These are phyloP conservation scores for Periplaneta americana DNA, from an alignment of 1,140 invertebrate genomes.

Conservation along the genomic window DNA sequence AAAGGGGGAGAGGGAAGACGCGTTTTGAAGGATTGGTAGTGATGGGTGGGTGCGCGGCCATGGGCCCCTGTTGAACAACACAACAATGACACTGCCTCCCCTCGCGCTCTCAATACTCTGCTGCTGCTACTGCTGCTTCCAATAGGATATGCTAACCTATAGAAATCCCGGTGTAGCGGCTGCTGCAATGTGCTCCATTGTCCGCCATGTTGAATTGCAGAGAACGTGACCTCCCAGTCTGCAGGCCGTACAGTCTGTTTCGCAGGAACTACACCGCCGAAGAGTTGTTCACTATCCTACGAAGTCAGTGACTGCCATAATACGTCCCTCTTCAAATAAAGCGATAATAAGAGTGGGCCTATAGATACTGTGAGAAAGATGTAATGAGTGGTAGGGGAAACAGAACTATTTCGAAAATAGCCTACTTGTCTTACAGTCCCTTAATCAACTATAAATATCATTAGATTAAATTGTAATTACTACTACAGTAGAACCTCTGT, in stretches of 20 bases:
- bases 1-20: background rate
- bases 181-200: background rate
- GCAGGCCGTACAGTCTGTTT: background rate
- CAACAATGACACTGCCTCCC: background rate
- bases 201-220: background rate
- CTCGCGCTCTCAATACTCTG: background rate
- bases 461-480: too few species aligned
- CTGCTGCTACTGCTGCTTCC: too few species aligned
- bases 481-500: too few species aligned
- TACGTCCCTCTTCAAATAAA: too few species aligned
- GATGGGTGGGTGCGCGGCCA: background rate
- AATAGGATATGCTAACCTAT: background rate
- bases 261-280: background rate
- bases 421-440: too few species aligned
- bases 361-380: too few species aligned
- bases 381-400: too few species aligned
- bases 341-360: too few species aligned
- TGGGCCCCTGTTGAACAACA: background rate
- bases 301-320: too few species aligned
- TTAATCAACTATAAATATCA: too few species aligned
- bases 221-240: background rate
- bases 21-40: background rate
- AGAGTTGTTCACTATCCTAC: background rate
- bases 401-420: too few species aligned
- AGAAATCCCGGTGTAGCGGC: background rate